Evolutionary conservation across 2,113 vertebrate genomes (phyloP).

Genomic region (Pelmatolapia mariae): DNA sequence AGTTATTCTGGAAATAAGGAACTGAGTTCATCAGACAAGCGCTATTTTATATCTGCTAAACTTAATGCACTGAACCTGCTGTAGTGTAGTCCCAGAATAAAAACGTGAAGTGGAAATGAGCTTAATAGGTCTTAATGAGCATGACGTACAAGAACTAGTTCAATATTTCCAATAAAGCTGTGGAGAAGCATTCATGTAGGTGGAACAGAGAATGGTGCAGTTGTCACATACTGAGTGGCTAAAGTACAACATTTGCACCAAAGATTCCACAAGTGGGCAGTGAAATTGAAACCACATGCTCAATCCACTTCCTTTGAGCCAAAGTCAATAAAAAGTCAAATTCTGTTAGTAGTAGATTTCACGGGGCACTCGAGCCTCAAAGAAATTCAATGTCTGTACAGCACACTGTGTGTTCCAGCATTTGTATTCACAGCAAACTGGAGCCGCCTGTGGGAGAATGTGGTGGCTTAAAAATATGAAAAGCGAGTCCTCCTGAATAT

Average conservation of each 20-base stretch:
- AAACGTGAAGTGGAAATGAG: background rate
- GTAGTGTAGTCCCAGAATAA: background rate
- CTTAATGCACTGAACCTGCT: background rate
- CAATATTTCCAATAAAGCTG: slow-evolving; percentile 8
- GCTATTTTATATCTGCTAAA: background rate
- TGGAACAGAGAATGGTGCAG: background rate
- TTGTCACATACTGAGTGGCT: slow-evolving; percentile 8
- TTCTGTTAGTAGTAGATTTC: slow-evolving; percentile 34
- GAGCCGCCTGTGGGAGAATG: slow-evolving; percentile 19
- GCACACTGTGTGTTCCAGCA: slow-evolving; percentile 14
- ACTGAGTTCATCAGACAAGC: background rate
- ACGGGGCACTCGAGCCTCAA: background rate
- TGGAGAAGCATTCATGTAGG: slow-evolving; percentile 5
- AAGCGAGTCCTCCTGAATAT: slow-evolving; percentile 6
- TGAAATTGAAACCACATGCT: slow-evolving; percentile 28
- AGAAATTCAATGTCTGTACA: slow-evolving; percentile 36
- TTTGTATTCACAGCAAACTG: slow-evolving; percentile 41
- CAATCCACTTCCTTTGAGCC: slow-evolving; percentile 24
- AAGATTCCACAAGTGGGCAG: slow-evolving; percentile 34
- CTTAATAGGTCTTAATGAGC: background rate
- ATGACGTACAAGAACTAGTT: background rate
- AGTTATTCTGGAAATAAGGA: background rate
- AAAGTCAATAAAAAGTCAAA: slow-evolving; percentile 49
- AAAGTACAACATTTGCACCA: slow-evolving; percentile 46
- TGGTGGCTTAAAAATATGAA: slow-evolving; percentile 36